These are phyloP conservation scores for Tetragonula clypearis DNA, from an alignment of 1,140 invertebrate species.

Conservation along the genomic window DNA sequence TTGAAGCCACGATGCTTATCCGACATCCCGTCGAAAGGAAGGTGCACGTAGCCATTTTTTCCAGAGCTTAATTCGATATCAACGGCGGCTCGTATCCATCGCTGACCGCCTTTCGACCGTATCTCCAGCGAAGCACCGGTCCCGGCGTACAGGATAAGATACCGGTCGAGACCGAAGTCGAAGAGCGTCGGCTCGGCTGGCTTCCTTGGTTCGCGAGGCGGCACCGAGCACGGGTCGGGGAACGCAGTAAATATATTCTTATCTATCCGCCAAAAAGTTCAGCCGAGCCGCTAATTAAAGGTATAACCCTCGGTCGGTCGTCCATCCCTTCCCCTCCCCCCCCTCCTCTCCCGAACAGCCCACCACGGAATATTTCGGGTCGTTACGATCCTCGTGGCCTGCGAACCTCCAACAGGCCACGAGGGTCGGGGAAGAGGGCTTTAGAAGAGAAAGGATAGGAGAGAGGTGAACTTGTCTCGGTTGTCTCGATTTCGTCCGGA, in stretches of 20 bases:
- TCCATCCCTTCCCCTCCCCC: background rate
- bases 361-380: constrained; percentile 6
- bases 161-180: constrained; percentile 53
- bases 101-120: constrained; percentile 59
- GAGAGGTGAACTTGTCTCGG: background rate
- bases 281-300: constrained; percentile 73
- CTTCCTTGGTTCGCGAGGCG: constrained; percentile 47
- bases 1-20: background rate
- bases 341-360: background rate
- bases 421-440: no score
- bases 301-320: constrained; percentile 59
- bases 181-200: constrained; percentile 65
- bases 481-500: constrained; percentile 7
- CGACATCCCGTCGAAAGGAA: background rate
- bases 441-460: no score
- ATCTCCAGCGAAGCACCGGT: constrained; percentile 50
- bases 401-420: background rate
- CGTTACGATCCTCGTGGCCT: constrained; percentile 1
- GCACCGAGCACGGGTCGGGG: constrained; percentile 30
- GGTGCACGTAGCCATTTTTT: background rate
- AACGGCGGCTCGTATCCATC: constrained; percentile 59
- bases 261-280: constrained; percentile 75
- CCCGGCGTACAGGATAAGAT: constrained; percentile 66
- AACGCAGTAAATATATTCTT: constrained; percentile 74
- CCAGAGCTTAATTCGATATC: constrained; percentile 31